A percentile compares a stretch with the other conserved stretches of the same genome.
Conservation (phyloP, 2,797 vertebrate species). For the Otus scops region DNA sequence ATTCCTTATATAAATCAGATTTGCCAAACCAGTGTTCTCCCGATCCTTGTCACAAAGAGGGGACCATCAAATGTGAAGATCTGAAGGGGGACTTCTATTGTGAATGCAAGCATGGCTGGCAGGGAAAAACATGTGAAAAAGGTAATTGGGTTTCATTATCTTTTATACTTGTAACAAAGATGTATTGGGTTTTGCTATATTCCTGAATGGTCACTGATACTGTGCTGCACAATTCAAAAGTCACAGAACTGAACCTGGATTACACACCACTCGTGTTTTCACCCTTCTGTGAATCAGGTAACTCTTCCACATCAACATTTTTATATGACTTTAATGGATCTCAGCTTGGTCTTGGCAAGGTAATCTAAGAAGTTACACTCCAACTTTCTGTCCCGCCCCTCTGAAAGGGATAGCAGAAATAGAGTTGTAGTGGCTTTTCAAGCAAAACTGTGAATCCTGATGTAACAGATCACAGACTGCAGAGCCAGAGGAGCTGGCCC, state of each 20-base stretch:
- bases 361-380: not conserved
- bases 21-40: constrained; percentile 95
- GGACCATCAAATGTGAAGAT: constrained; percentile 87
- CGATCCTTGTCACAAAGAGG: constrained; percentile 83
- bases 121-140: constrained; percentile 83
- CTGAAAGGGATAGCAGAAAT: not conserved
- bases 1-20: constrained; percentile 75
- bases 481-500: not conserved
- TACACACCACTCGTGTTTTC: accelerated
- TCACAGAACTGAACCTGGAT: not conserved
- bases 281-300: not conserved
- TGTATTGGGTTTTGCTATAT: not conserved
- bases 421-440: not conserved
- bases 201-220: not conserved
- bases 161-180: not conserved
- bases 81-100: constrained; percentile 90
- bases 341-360: not conserved
- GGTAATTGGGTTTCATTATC: constrained; percentile 73
- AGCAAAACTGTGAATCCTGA: not conserved
- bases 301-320: not conserved
- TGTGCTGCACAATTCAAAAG: not conserved
- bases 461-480: not conserved
- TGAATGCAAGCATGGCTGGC: constrained; percentile 90
- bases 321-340: not conserved
- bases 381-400: not conserved